Percentiles rank a stretch among this genome's conserved stretches.
These are phyloP conservation scores for Zophobas morio DNA, from an alignment of 1,140 invertebrate genomes.

Conservation along the genomic window DNA sequence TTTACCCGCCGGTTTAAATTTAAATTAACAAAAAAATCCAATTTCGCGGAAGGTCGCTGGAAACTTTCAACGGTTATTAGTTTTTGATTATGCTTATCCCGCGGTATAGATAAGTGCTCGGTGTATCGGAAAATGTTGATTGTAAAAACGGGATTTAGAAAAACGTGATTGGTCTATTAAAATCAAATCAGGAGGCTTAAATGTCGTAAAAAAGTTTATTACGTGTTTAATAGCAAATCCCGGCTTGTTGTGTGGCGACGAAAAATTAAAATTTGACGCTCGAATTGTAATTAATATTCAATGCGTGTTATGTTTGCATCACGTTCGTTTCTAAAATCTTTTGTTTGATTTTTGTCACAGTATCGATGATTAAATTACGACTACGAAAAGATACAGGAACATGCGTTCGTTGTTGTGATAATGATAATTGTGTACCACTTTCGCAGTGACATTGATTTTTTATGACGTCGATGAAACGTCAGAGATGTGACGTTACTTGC, in stretches of 20 bases:
- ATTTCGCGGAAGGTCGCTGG: slow-evolving; percentile 12
- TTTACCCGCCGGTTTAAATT: slow-evolving; percentile 9
- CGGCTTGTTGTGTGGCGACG: neutral
- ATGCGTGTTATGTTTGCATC: slow-evolving; percentile 13
- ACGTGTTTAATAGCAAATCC: neutral
- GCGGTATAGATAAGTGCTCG: neutral
- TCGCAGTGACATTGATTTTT: slow-evolving; percentile 29
- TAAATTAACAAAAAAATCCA: slow-evolving; percentile 26
- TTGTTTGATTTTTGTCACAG: no score
- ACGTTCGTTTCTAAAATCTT: neutral
- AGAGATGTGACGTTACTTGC: slow-evolving; percentile 35
- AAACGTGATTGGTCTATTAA: slow-evolving; percentile 29
- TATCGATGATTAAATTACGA: neutral
- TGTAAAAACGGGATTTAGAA: slow-evolving; percentile 12
- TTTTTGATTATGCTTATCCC: slow-evolving; percentile 4
- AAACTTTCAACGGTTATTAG: slow-evolving; percentile 3
- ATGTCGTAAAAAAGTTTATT: neutral
- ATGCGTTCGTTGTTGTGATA: slow-evolving; percentile 3
- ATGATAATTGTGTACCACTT: slow-evolving; percentile 8
- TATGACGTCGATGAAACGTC: slow-evolving; percentile 40
- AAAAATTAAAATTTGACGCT: slow-evolving; percentile 7
- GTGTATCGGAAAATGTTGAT: neutral
- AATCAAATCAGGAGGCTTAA: slow-evolving; percentile 17
- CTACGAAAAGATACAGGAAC: neutral
- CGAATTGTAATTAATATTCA: slow-evolving; percentile 17